Conservation (phyloP, 1,140 invertebrate genomes). For the Caerostris extrusa region DNA sequence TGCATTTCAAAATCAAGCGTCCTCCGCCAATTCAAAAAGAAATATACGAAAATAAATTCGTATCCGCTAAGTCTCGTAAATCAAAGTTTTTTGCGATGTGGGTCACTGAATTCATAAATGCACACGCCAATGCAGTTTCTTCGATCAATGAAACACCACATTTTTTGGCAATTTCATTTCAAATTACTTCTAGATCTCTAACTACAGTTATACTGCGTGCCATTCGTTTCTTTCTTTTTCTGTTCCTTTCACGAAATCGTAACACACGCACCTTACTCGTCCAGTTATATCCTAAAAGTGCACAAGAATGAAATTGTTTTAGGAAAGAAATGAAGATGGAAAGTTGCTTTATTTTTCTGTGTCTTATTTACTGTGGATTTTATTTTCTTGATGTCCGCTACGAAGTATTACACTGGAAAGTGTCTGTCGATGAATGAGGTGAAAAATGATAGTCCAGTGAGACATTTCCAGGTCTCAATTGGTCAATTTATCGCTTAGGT, state of each 20-base stretch:
- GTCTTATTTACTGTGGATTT: not conserved
- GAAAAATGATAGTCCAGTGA: constrained; percentile 23
- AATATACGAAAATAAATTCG: constrained; percentile 46
- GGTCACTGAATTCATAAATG: constrained; percentile 57
- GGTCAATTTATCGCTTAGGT: constrained; percentile 37
- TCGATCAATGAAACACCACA: constrained; percentile 7
- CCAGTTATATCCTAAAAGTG: not conserved
- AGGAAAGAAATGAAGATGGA: not conserved
- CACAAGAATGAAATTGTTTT: constrained; percentile 14
- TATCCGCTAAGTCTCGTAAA: constrained; percentile 1
- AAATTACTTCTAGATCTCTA: not conserved
- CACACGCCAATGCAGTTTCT: constrained; percentile 25
- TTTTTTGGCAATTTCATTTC: not conserved
- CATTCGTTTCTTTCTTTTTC: not conserved
- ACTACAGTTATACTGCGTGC: not conserved
- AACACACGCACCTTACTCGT: not conserved
- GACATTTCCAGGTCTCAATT: constrained; percentile 10
- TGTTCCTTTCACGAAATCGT: not conserved
- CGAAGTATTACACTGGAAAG: not conserved
- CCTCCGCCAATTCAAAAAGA: constrained; percentile 27
- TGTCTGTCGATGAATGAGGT: not conserved
- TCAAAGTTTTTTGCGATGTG: constrained; percentile 54
- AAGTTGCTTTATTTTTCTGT: not conserved
- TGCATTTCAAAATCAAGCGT: not conserved
- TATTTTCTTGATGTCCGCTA: not conserved